These are phyloP conservation scores for Stichodactyla mertensii DNA, from an alignment of 64 coral and sea anemone genomes.

Conservation along the genomic window DNA sequence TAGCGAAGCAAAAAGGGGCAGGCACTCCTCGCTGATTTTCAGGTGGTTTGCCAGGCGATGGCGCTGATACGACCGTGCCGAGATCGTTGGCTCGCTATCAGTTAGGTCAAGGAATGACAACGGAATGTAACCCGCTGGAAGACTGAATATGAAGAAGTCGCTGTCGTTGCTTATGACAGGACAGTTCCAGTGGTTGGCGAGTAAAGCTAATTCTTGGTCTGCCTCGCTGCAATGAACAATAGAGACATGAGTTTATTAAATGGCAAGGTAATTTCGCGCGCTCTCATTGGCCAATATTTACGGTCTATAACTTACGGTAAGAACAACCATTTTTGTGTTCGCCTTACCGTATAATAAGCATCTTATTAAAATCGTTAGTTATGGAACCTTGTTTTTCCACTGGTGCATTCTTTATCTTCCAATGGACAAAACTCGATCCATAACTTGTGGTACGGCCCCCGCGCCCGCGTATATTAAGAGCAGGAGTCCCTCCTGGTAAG, in stretches of 20 bases:
- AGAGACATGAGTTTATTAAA: background rate
- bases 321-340: too few species aligned
- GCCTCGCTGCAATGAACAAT: conserved; percentile 61
- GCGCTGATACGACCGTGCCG: conserved; percentile 38
- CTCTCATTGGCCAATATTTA: too few species aligned
- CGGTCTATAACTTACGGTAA: too few species aligned
- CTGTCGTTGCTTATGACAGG: conserved; percentile 79
- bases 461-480: too few species aligned
- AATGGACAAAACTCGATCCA: too few species aligned
- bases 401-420: too few species aligned
- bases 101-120: conserved; percentile 10
- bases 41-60: conserved; percentile 46
- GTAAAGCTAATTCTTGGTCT: conserved; percentile 69
- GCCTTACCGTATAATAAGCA: too few species aligned
- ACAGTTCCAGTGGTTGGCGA: conserved; percentile 56
- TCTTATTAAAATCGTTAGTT: too few species aligned
- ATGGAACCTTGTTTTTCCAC: too few species aligned
- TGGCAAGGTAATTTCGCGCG: too few species aligned
- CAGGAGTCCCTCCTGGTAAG: too few species aligned
- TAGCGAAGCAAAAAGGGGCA: conserved; percentile 77
- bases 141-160: conserved; percentile 81
- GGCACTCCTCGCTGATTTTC: conserved; percentile 33
- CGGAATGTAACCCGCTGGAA: conserved; percentile 70
- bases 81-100: conserved; percentile 17
- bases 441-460: too few species aligned